These are phyloP conservation scores for Hybos culiciformis DNA, from an alignment of 2,888 invertebrate species.

Conservation along the genomic window DNA sequence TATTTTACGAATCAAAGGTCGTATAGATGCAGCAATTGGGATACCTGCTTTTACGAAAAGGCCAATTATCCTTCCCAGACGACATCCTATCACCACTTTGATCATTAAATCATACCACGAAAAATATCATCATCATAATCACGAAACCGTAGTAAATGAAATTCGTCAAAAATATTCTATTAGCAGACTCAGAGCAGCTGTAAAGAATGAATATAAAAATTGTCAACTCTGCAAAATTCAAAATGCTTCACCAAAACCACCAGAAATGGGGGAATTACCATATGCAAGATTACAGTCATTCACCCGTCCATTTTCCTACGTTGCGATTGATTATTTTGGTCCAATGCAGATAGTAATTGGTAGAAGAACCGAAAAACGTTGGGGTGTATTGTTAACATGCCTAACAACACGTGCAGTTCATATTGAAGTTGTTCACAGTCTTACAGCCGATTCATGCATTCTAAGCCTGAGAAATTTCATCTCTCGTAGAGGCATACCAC, in stretches of 20 bases:
- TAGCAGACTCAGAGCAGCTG: constrained; percentile 2
- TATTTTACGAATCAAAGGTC: constrained; percentile 4
- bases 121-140: constrained; percentile 2
- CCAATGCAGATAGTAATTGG: constrained; percentile 9
- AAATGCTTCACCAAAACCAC: constrained; percentile 7
- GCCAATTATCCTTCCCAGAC: constrained; percentile 7
- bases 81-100: constrained; percentile 4
- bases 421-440: constrained; percentile 17
- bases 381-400: constrained; percentile 14
- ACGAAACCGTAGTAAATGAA: constrained; percentile 11
- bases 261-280: constrained; percentile 10
- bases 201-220: constrained; percentile 4
- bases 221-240: constrained; percentile 12
- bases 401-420: constrained; percentile 12
- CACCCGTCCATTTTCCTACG: constrained; percentile 10
- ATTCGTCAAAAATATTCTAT: constrained; percentile 5
- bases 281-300: constrained; percentile 6
- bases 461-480: constrained; percentile 10
- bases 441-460: constrained; percentile 11
- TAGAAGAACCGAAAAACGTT: constrained; percentile 8
- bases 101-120: constrained; percentile 6
- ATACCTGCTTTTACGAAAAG: background rate
- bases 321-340: constrained; percentile 11
- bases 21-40: constrained; percentile 6
- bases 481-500: constrained; percentile 7